Base-by-base conservation (phyloP, 2,888 invertebrate genomes). In the Heliconius charithonia region DNA sequence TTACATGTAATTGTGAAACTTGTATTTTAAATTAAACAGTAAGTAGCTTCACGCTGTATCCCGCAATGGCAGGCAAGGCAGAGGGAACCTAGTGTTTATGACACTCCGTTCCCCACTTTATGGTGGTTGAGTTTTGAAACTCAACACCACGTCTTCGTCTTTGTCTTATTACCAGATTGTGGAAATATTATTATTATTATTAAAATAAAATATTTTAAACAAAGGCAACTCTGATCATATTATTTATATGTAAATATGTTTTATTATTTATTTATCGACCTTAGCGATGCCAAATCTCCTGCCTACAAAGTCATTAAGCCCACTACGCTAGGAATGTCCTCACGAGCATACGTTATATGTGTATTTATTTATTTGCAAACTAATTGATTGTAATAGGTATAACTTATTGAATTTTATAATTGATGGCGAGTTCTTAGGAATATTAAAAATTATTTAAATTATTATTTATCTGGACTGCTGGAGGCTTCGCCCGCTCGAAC, bases 261-360 rank as follows among this genome's bases (percentile, higher is more conserved):
- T 67, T 67, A 67, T 41, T 67, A 67, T 67, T 67, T 67, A 67
- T 67, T 67, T 37, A 25, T 25, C 37, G 67, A 67, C 67, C 67
- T 67, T 37, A 41, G 16, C 37, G 25, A 67, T 16, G 41, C 67
- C 67, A 41, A n/a, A 67, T 41, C 37, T 4, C 16, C 37, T 67
- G 67, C 67, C 67, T 25, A 67, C 67, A 67, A 67, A 67, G n/a
- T 13, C 67, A 67, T 67, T 67, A 67, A 67, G 41, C 67, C 67
- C 67, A 67, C 67, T 67, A 41, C 41, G 67, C 6, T 41, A 67
- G 67, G 37, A 67, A 67, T 67, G 67, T 67, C 67, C 67, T 67
- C 37, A 67, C 12, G n/a, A 29, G 45, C 62, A 29, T 78, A 62
- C 59, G 37, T 56, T 77, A 59, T 59, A 22, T 56, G 66, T 41